Conservation (phyloP, 1,140 invertebrate genomes). For the Colletes latitarsis region DNA sequence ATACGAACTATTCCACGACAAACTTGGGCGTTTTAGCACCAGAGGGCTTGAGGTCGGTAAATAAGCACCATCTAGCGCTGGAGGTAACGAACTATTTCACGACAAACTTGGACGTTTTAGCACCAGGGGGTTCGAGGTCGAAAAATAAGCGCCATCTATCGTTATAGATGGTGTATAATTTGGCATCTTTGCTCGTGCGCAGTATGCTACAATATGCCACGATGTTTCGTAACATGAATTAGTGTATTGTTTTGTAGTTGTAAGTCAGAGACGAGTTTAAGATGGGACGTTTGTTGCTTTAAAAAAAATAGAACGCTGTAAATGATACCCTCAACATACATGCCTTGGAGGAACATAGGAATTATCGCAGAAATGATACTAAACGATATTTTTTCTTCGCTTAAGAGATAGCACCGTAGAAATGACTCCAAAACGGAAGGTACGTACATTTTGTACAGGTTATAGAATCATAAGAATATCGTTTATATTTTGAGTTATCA, state of each 20-base stretch:
- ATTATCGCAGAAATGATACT: conserved; percentile 47
- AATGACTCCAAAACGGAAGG: conserved; percentile 79
- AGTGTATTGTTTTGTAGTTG: background rate
- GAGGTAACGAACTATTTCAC: too few relatives aligned
- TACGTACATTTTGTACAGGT: conserved; percentile 58
- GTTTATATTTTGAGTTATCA: background rate
- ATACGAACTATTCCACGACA: too few relatives aligned
- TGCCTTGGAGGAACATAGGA: background rate
- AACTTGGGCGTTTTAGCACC: too few relatives aligned
- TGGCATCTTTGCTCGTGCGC: too few relatives aligned
- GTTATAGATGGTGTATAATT: too few relatives aligned
- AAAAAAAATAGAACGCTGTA: background rate
- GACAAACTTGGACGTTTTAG: too few relatives aligned
- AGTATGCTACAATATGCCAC: background rate
- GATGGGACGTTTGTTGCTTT: background rate
- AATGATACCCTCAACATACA: conserved; percentile 2
- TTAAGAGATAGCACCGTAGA: conserved; percentile 64
- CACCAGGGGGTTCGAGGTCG: too few relatives aligned
- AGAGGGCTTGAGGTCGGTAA: too few relatives aligned
- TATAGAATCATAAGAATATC: background rate
- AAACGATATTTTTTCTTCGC: background rate
- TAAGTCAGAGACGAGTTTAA: background rate
- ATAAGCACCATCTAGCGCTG: too few relatives aligned
- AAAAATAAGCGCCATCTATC: too few relatives aligned
- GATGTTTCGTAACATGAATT: background rate